Percentiles rank a stretch among this genome's conserved stretches.
phyloP scores from a whole-genome alignment of 2,888 invertebrate genomes.

The Dolomedes plantarius region DNA sequence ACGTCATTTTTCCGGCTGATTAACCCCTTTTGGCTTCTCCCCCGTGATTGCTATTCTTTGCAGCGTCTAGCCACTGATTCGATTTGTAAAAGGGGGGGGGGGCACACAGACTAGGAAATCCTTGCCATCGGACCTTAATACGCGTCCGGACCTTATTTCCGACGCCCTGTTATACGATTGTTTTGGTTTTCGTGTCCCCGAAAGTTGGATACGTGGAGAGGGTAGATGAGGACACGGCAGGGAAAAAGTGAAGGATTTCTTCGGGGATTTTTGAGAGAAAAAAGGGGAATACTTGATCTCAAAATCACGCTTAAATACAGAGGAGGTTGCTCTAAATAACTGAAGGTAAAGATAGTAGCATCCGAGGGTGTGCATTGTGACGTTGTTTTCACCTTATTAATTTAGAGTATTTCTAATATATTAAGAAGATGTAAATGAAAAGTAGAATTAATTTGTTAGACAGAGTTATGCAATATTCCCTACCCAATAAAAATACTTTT shows the following conservation, averaged over 20 bases:
- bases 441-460: no score
- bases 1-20: conserved; percentile 62
- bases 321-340: no score
- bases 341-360: no score
- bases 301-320: no score
- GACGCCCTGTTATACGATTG: not conserved
- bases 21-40: conserved; percentile 43
- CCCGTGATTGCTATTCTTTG: conserved; percentile 46
- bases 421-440: no score
- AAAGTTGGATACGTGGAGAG: not conserved
- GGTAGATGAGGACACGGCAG: not conserved
- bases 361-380: no score
- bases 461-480: no score
- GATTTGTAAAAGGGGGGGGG: conserved; percentile 53
- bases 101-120: conserved; percentile 18
- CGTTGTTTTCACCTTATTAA: no score
- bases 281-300: not conserved
- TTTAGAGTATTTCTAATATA: no score
- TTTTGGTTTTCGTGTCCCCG: not conserved
- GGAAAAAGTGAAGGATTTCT: not conserved
- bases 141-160: conserved; percentile 60
- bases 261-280: not conserved
- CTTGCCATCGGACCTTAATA: conserved; percentile 36
- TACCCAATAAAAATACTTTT: no score
- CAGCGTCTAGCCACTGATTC: conserved; percentile 32